A percentile compares a stretch with the other conserved stretches of the same genome.
Evolutionary conservation across 2,888 invertebrate species (phyloP).

Genomic region (Hydrotaea diabolus): DNA sequence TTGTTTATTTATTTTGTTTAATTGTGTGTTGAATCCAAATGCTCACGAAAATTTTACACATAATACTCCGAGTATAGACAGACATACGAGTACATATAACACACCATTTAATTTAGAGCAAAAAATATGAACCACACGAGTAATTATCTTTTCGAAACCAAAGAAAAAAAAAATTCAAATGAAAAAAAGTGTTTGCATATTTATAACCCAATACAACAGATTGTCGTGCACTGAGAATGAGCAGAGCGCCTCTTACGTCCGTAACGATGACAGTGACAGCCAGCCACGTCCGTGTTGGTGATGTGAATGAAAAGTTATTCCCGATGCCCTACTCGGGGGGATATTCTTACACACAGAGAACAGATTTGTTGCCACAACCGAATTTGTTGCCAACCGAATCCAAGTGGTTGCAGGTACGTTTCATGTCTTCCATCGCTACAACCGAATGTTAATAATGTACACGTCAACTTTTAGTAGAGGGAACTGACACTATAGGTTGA

Average conservation of each 20-base stretch:
- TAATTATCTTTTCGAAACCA: conserved; percentile 7
- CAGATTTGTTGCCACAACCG: too few species aligned
- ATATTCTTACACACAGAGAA: background rate
- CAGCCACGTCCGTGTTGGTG: background rate
- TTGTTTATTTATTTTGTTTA: conserved; percentile 52
- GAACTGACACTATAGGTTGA: too few species aligned
- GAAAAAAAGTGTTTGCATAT: conserved; percentile 32
- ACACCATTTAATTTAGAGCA: conserved; percentile 23
- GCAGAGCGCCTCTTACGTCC: background rate
- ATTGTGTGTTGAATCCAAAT: conserved; percentile 48
- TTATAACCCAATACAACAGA: conserved; percentile 28
- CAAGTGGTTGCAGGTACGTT: too few species aligned
- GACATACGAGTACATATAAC: background rate
- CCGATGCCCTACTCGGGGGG: conserved; percentile 8
- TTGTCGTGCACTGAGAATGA: conserved; percentile 13
- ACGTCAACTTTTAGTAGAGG: too few species aligned
- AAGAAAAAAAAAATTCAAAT: background rate
- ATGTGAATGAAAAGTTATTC: background rate
- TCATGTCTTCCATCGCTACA: too few species aligned
- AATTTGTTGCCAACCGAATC: too few species aligned
- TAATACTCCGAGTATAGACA: background rate
- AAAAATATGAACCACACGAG: background rate
- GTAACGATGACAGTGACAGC: background rate
- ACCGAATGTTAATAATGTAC: too few species aligned
- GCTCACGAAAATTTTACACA: conserved; percentile 46